Evolutionary conservation across 1,140 invertebrate species (phyloP).

Genomic region (Nylanderia fulva): DNA sequence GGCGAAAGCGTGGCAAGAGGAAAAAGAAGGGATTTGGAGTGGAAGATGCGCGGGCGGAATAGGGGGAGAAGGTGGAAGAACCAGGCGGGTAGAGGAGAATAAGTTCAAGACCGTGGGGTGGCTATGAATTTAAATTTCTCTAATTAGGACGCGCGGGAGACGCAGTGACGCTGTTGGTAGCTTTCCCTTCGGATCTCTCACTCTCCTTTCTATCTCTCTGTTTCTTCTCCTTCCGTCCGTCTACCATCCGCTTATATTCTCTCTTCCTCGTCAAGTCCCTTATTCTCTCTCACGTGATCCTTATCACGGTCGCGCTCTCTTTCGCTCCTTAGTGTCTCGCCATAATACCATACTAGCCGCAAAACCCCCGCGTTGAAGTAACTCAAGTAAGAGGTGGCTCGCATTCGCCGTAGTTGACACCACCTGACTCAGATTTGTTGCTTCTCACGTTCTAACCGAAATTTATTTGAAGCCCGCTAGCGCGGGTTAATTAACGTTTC

Average conservation of each 20-base stretch:
- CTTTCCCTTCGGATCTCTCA: conserved; percentile 70
- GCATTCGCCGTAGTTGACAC: conserved; percentile 82
- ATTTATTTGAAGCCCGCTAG: conserved; percentile 84
- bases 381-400: conserved; percentile 81
- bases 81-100: conserved; percentile 53
- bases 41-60: conserved; percentile 57
- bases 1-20: conserved; percentile 69
- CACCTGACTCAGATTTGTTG: conserved; percentile 86
- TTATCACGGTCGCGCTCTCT: conserved; percentile 61
- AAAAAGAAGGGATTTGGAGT: conserved; percentile 1
- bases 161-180: conserved; percentile 78
- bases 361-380: conserved; percentile 76
- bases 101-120: conserved; percentile 74
- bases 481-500: conserved; percentile 84
- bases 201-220: conserved; percentile 64
- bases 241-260: conserved; percentile 61
- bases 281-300: conserved; percentile 71
- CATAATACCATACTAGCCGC: conserved; percentile 72
- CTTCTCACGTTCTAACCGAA: conserved; percentile 86
- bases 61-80: conserved; percentile 33
- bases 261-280: conserved; percentile 69
- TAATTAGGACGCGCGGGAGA: conserved; percentile 83
- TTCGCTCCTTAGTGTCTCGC: conserved; percentile 37
- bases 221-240: conserved; percentile 62
- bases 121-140: conserved; percentile 86